Base-by-base conservation (phyloP, 2,888 invertebrate species). In the Acronicta alni region DNA sequence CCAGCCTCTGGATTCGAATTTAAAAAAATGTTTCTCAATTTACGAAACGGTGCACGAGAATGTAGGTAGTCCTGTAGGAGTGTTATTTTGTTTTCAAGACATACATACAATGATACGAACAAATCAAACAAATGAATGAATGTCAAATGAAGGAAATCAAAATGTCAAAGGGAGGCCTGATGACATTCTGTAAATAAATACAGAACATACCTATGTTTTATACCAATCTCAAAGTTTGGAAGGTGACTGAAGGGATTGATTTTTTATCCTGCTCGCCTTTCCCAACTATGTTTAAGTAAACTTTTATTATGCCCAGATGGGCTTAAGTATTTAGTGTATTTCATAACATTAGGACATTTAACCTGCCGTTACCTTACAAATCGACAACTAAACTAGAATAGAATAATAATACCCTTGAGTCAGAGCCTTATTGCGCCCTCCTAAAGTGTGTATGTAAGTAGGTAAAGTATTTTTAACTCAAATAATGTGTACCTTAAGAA, bases 11-110 rank as follows among this genome's bases (percentile, higher is more conserved):
- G 49, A 60, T 47, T 63, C 20, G 60, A 75, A 59, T 72, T 60
- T 56, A 72, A 70, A 72, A 76, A 75, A 72, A 68, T 67, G 63
- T 57, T 72, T 63, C 72, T 47, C 75, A 76, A 76, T 75, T 72
- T 72, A 74, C 57, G 46, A 57, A 47, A 59, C 72, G 75, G 76
- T 62, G 69, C 46, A 56, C 51, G 48, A 70, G 43, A 61, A 58
- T 72, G 60, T 61, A n/a, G 64, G 18, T 49, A 42, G 35, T 64
- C 37, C 43, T 47, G 42, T 18, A 51, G 64, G 64, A 47, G 49
- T 64, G 56, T 56, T 72, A 37, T 63, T 59, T 57, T 54, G 45
- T 60, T 20, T 30, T 57, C 7, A 69, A 55, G 49, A 70, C 35
- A 55, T 58, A 48, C 38, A 37, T 39, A 49, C 56, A 35, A 61